Percentiles rank a stretch among this genome's conserved stretches.
These are phyloP conservation scores for Maniola jurtina DNA, from an alignment of 1,140 invertebrate genomes.

Conservation along the genomic window DNA sequence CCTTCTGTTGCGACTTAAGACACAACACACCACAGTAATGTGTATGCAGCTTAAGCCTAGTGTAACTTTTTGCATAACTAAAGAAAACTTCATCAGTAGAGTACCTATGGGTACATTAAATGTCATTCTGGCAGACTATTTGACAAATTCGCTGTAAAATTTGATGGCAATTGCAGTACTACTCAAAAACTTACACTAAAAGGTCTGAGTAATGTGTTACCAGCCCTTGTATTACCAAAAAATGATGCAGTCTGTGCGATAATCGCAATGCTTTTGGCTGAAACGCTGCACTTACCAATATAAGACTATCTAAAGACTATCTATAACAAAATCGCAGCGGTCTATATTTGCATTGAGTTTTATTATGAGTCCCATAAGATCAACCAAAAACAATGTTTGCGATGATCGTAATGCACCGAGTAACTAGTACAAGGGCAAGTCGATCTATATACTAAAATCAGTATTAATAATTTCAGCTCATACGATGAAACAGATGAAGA, in stretches of 20 bases:
- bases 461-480: conserved; percentile 73
- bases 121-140: no score
- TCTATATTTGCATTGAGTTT: no score
- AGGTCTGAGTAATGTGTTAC: background rate
- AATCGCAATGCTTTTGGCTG: no score
- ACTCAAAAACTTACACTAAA: background rate
- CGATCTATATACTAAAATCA: conserved; percentile 12
- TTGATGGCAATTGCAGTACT: background rate
- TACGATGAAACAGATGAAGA: conserved; percentile 84
- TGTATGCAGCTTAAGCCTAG: background rate
- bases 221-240: background rate
- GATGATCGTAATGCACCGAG: background rate
- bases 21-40: no score
- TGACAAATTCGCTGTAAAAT: no score
- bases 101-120: no score
- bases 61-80: background rate
- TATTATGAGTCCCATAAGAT: no score
- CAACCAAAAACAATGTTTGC: background rate
- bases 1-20: no score
- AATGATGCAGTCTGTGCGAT: background rate
- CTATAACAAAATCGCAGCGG: no score
- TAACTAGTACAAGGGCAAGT: background rate
- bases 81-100: background rate
- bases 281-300: no score
- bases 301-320: no score